Conservation (phyloP, 2,113 vertebrate genomes). For the Rhabdomys dilectus region DNA sequence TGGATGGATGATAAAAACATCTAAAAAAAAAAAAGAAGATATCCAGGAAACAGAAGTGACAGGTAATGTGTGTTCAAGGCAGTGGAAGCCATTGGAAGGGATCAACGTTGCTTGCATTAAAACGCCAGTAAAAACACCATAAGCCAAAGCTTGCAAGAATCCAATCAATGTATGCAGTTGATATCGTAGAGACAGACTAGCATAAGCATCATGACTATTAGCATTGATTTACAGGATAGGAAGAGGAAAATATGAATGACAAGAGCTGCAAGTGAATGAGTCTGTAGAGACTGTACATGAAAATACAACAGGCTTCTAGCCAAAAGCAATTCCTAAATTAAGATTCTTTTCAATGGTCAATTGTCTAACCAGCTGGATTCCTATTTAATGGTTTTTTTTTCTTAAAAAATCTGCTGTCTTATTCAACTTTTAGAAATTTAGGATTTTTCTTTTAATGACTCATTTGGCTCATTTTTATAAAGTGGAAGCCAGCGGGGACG, state of each 20-base stretch:
- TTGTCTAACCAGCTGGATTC: slow-evolving; percentile 67
- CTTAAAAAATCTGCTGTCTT: neutral
- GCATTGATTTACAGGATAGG: slow-evolving; percentile 57
- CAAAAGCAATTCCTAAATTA: slow-evolving; percentile 69
- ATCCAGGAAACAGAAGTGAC: slow-evolving; percentile 48
- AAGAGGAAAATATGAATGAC: slow-evolving; percentile 61
- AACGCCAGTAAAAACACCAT: slow-evolving; percentile 64
- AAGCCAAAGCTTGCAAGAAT: slow-evolving; percentile 42
- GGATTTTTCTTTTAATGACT: slow-evolving; percentile 50
- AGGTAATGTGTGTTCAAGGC: slow-evolving; percentile 33
- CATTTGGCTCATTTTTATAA: slow-evolving; percentile 66
- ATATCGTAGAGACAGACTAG: slow-evolving; percentile 49
- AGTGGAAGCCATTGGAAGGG: slow-evolving; percentile 47
- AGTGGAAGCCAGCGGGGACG: slow-evolving; percentile 56
- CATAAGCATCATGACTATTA: slow-evolving; percentile 51
- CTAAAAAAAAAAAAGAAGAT: neutral
- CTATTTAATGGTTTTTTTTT: slow-evolving; percentile 44
- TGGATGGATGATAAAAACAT: slow-evolving; percentile 24
- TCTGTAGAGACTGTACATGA: slow-evolving; percentile 33
- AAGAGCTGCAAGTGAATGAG: slow-evolving; percentile 52
- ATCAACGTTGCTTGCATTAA: slow-evolving; percentile 47
- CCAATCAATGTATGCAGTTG: slow-evolving; percentile 51
- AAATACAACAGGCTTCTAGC: slow-evolving; percentile 65
- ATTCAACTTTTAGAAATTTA: slow-evolving; percentile 66
- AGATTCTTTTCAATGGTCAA: slow-evolving; percentile 53